A percentile compares a stretch with the other conserved stretches of the same genome.
These are phyloP conservation scores for Forbesichthys papilliferus DNA, from an alignment of 2,113 vertebrate genomes.

Conservation along the genomic window DNA sequence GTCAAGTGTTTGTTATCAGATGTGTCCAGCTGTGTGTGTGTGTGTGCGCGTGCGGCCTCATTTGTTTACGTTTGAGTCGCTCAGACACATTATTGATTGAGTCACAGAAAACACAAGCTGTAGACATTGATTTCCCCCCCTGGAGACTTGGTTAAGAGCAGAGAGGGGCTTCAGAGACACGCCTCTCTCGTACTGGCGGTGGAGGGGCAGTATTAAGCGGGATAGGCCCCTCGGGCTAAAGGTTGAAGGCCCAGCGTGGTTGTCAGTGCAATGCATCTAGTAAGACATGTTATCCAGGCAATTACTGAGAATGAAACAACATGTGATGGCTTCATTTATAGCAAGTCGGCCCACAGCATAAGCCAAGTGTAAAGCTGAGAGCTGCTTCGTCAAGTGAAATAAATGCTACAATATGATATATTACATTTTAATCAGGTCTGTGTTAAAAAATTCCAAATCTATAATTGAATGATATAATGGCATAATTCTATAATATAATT, in stretches of 20 bases:
- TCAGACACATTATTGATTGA: conserved; percentile 35
- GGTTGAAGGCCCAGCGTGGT: conserved; percentile 12
- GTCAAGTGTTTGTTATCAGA: conserved; percentile 42
- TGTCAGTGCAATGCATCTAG: not conserved
- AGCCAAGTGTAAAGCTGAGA: too few species aligned
- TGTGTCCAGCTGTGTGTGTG: conserved; percentile 35
- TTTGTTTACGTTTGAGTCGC: conserved; percentile 10
- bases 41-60: conserved; percentile 10
- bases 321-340: not conserved
- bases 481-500: too few species aligned
- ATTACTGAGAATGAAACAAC: not conserved
- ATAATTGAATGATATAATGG: too few species aligned
- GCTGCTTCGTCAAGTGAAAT: too few species aligned
- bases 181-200: not conserved
- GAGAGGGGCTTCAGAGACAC: conserved; percentile 1
- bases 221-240: conserved; percentile 6
- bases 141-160: conserved; percentile 2
- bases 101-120: conserved; percentile 33
- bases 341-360: too few species aligned
- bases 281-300: too few species aligned
- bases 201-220: conserved; percentile 17
- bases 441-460: too few species aligned
- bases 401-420: too few species aligned
- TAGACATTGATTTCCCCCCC: conserved; percentile 33
- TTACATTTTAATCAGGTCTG: too few species aligned